Evolutionary conservation across 2,797 vertebrate genomes (phyloP).

Genomic region (Pangasius sanitwongsei): DNA sequence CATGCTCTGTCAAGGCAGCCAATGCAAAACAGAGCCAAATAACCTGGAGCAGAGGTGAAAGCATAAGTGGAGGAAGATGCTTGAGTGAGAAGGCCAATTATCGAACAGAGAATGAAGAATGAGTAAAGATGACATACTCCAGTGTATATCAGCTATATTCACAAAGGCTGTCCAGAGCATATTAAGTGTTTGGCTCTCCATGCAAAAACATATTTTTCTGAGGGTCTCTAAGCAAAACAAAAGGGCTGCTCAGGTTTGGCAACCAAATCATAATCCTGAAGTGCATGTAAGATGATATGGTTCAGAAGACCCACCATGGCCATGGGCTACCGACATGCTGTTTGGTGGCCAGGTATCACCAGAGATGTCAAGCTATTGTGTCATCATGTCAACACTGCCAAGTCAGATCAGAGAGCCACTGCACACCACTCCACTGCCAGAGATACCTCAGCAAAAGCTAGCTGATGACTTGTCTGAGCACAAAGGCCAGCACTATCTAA

Average conservation of each 20-base stretch:
- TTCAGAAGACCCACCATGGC: not conserved
- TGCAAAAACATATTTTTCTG: too few relatives aligned
- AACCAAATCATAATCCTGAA: too few relatives aligned
- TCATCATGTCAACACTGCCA: constrained; percentile 14
- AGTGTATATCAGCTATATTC: not conserved
- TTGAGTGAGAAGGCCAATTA: constrained; percentile 9
- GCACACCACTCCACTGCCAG: too few relatives aligned
- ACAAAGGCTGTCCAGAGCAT: not conserved
- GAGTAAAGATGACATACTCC: not conserved
- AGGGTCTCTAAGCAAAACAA: too few relatives aligned
- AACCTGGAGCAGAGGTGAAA: constrained; percentile 30
- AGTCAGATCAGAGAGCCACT: constrained; percentile 4
- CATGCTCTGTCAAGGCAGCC: not conserved
- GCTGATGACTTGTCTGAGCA: not conserved
- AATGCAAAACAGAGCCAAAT: not conserved
- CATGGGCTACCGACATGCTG: not conserved
- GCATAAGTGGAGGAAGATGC: constrained; percentile 17
- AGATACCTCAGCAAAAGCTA: not conserved
- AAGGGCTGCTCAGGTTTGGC: too few relatives aligned
- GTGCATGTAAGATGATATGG: not conserved
- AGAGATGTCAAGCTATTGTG: constrained; percentile 13
- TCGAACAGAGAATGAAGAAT: not conserved
- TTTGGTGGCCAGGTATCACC: constrained; percentile 4
- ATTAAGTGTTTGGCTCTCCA: too few relatives aligned
- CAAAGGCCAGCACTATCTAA: constrained; percentile 9